Percentiles rank a stretch among this genome's conserved stretches.
Conservation (phyloP, 2,113 vertebrate species). For the Sebastes fasciatus region DNA sequence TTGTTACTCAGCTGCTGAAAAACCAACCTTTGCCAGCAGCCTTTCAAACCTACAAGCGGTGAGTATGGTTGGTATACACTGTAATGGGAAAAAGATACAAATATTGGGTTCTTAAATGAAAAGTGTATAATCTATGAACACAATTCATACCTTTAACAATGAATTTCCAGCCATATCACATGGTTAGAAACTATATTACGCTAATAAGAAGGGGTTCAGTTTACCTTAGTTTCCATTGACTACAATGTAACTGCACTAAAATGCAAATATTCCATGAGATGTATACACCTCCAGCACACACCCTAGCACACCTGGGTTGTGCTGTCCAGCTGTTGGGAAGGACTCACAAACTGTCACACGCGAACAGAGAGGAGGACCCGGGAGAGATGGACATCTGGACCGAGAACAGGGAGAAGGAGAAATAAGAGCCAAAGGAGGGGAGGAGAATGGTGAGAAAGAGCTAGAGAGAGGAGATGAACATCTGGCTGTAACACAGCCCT, state of each 20-base stretch:
- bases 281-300: neutral
- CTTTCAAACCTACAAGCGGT: neutral
- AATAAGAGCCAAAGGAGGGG: conserved; percentile 5
- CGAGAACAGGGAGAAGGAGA: conserved; percentile 1
- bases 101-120: too few relatives aligned
- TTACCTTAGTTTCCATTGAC: neutral
- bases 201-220: neutral
- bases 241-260: neutral
- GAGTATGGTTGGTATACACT: neutral
- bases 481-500: conserved; percentile 58
- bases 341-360: conserved; percentile 44
- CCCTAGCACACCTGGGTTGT: neutral
- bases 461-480: conserved; percentile 43
- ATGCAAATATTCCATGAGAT: neutral
- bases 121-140: neutral
- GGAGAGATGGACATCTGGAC: conserved; percentile 70
- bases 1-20: neutral
- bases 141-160: neutral
- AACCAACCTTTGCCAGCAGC: neutral
- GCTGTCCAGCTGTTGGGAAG: conserved; percentile 26
- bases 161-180: neutral
- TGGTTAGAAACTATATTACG: neutral
- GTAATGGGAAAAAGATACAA: neutral
- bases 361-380: conserved; percentile 38
- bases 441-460: conserved; percentile 33